These are phyloP conservation scores for Donacobius atricapilla DNA, from an alignment of 2,113 vertebrate genomes.

Conservation along the genomic window DNA sequence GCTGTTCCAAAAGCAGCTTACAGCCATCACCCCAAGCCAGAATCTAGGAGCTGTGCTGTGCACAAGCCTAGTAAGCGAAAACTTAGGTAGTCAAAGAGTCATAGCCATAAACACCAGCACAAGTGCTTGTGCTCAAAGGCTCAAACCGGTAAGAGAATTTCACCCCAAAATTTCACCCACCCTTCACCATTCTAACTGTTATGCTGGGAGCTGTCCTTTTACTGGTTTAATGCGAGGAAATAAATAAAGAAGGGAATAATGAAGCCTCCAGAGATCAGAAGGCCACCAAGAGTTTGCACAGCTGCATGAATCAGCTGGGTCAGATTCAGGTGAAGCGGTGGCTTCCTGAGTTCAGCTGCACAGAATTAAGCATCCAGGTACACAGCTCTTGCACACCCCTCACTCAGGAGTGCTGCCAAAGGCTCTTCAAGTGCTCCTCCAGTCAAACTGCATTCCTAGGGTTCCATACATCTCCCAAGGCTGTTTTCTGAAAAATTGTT, in stretches of 20 bases:
- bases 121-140: background rate
- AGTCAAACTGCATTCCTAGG: background rate
- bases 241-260: background rate
- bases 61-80: background rate
- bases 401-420: background rate
- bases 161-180: background rate
- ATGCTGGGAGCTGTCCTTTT: background rate
- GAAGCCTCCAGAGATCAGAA: background rate
- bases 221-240: background rate
- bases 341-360: background rate
- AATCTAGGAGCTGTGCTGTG: background rate
- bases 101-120: background rate
- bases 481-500: background rate
- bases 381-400: background rate
- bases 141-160: background rate
- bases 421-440: background rate
- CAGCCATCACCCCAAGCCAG: background rate
- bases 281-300: background rate
- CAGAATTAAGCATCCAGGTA: background rate
- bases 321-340: fast-evolving
- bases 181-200: background rate
- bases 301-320: background rate
- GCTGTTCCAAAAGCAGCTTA: background rate
- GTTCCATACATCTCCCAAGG: background rate
- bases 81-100: fast-evolving